A percentile compares a stretch with the other conserved stretches of the same genome.
These are phyloP conservation scores for Papilio glaucus DNA, from an alignment of 1,140 invertebrate species.

Conservation along the genomic window DNA sequence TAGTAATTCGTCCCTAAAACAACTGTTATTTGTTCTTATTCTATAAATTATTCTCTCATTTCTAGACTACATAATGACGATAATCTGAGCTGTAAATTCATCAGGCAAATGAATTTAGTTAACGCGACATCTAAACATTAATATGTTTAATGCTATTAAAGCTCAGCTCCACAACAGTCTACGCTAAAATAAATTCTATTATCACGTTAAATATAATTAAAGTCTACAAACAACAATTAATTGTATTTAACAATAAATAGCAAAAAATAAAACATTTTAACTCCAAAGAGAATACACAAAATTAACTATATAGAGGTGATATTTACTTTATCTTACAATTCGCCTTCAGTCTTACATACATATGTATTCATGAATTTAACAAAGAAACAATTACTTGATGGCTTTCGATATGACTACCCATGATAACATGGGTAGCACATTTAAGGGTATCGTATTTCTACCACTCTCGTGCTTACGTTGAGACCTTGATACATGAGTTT, in stretches of 20 bases:
- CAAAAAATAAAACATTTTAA: background rate
- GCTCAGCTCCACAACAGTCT: conserved; percentile 2
- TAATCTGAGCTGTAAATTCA: conserved; percentile 25
- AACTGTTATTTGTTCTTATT: background rate
- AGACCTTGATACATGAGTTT: no score
- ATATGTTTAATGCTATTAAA: conserved; percentile 30
- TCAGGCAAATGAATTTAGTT: conserved; percentile 23
- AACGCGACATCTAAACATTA: conserved; percentile 21
- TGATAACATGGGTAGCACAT: no score
- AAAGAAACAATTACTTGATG: no score
- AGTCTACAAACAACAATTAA: background rate
- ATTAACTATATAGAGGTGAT: background rate
- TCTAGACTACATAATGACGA: conserved; percentile 14
- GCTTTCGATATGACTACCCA: no score
- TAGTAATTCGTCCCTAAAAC: background rate
- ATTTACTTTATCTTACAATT: background rate
- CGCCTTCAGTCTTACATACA: no score
- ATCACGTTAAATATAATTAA: conserved; percentile 12
- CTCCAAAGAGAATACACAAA: background rate
- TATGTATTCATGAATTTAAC: no score
- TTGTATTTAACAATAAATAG: background rate
- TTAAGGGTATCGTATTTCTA: no score
- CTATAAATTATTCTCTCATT: conserved; percentile 28
- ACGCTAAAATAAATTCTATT: conserved; percentile 18
- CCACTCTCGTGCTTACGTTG: no score